Base-by-base conservation (phyloP, 37 sponge, comb jelly and placozoan species). In the Diacarnus erythraeanus region DNA sequence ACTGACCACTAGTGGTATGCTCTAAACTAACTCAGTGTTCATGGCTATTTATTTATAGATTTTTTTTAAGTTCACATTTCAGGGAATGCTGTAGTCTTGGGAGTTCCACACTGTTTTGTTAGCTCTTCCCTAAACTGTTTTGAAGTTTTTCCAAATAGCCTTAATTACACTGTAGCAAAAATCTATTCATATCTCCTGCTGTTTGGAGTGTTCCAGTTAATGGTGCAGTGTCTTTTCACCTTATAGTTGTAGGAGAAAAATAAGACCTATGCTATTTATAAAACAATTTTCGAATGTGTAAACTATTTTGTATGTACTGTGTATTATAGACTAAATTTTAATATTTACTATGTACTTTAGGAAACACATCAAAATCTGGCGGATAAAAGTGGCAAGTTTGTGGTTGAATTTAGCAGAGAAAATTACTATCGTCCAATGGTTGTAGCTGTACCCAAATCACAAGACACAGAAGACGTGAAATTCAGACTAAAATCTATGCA, bases 361-460 rank as follows among this genome's bases (percentile, higher is more conserved):
- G 82, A 87, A 77, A 85, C 95, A 0, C 84, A 85, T 66, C 89
- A 91, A 65, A 33, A 56, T 20, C 77, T 96, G 67, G 91, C 95
- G n/a, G 85, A 96, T 56, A 72, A 72, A 69, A 84, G 83, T 23
- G 84, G 78, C 8, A 59, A 63, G 72, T 89, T 78, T 68, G 77
- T 96, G 42, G 88, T 96, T 34, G 95, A 96, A 80, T 79, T 77
- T 64, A 66, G 95, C 23, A 43, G 79, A 56, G 92, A 93, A 51
- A 60, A 36, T 20, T 74, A 54, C 21, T 65, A 83, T 34, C 56
- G 96, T 33, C 97, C 97, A 10, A 71, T 80, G 3, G 95, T 93
- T 18, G 80, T 91, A 22, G 95, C 92, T 38, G 57, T 82, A 2
- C 97, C 97, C 4, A 78, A n/a, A 44, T 47, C 74, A 36, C 54